phyloP scores from a whole-genome alignment of 2,113 vertebrate species.

The Leiothrix lutea region DNA sequence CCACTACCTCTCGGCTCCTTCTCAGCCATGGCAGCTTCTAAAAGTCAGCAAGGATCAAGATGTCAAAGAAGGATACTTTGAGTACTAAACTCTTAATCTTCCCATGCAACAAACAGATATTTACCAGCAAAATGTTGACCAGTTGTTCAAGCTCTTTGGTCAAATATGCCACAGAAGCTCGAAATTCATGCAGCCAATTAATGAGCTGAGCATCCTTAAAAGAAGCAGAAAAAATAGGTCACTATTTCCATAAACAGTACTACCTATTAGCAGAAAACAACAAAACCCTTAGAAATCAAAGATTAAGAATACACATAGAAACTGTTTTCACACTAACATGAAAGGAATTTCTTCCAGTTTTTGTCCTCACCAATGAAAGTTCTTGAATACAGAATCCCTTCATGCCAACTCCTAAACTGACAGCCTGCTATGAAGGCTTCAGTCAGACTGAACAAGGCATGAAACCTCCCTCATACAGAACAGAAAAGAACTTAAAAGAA shows the following conservation, averaged over 20 bases:
- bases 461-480: neutral
- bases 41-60: neutral
- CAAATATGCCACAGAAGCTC: conserved; percentile 81
- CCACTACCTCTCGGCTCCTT: conserved; percentile 85
- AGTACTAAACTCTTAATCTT: neutral
- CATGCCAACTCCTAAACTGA: neutral
- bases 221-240: neutral
- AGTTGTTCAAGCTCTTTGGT: conserved; percentile 92
- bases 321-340: neutral
- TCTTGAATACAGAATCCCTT: neutral
- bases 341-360: neutral
- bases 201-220: conserved; percentile 92
- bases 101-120: neutral
- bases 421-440: neutral
- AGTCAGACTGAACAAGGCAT: neutral
- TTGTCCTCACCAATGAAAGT: neutral
- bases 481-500: neutral
- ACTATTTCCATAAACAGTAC: neutral
- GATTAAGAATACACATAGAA: neutral
- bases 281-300: neutral
- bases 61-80: neutral
- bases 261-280: neutral
- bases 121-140: conserved; percentile 86
- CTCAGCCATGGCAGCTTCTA: conserved; percentile 89
- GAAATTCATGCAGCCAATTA: conserved; percentile 92